A percentile compares a stretch with the other conserved stretches of the same genome.
Evolutionary conservation across 2,888 invertebrate genomes (phyloP).

Genomic region (Listrodromus nycthemerus): DNA sequence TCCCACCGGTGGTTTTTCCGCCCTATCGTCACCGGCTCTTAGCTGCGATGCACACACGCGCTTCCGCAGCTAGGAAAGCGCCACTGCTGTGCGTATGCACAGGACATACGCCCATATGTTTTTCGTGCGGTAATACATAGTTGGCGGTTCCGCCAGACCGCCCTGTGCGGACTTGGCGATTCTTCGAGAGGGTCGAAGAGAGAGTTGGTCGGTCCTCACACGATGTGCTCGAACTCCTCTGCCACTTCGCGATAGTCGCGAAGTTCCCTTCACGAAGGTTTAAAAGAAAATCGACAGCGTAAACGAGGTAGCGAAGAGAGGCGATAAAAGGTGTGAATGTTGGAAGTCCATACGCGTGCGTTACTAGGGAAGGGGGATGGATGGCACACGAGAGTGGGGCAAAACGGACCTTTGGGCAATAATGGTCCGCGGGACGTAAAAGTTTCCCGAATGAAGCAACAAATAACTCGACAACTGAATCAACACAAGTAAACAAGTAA

Average conservation of each 20-base stretch:
- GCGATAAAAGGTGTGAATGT: not conserved
- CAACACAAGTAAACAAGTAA: no score
- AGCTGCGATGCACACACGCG: no score
- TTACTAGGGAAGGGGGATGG: not conserved
- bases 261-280: not conserved
- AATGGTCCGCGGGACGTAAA: no score
- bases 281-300: not conserved
- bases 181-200: constrained; percentile 36
- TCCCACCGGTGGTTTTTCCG: constrained; percentile 1
- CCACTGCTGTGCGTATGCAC: no score
- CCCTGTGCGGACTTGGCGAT: constrained; percentile 6
- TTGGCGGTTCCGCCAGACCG: not conserved
- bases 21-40: not conserved
- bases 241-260: constrained; percentile 13
- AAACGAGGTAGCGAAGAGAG: not conserved
- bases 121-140: not conserved
- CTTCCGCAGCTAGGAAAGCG: no score
- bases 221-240: constrained; percentile 5
- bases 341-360: constrained; percentile 26
- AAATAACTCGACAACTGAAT: no score
- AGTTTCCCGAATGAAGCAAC: no score
- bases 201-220: not conserved
- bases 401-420: not conserved
- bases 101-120: not conserved
- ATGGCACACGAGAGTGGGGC: not conserved